Conservation (phyloP, 2,113 vertebrate species). For the Thunnus maccoyii region DNA sequence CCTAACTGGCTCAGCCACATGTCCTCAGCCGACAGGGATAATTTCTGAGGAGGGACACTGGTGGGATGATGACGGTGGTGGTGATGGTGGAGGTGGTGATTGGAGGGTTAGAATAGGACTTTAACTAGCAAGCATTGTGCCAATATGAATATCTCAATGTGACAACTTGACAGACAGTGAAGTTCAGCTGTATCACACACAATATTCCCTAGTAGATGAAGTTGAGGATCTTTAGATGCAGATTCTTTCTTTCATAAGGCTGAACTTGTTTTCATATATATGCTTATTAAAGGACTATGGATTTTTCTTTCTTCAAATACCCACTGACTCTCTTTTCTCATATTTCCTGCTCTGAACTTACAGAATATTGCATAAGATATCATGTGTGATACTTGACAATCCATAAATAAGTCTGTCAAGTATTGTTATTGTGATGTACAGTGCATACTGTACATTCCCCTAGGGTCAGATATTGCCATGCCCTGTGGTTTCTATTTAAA, state of each 20-base stretch:
- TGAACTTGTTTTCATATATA: slow-evolving; percentile 11
- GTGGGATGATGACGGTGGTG: slow-evolving; percentile 29
- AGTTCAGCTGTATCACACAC: slow-evolving; percentile 16
- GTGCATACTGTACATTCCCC: too few species aligned
- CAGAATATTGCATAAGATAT: slow-evolving; percentile 1
- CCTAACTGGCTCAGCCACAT: slow-evolving; percentile 76
- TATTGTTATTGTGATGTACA: background rate
- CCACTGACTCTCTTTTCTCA: background rate
- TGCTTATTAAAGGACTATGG: background rate
- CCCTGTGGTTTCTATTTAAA: background rate
- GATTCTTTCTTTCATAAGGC: slow-evolving; percentile 14
- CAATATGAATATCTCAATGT: slow-evolving; percentile 37
- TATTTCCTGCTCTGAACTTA: background rate
- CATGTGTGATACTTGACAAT: background rate
- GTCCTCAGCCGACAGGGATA: slow-evolving; percentile 62
- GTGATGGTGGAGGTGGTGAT: slow-evolving; percentile 9
- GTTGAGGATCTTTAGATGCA: background rate
- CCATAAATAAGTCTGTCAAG: background rate
- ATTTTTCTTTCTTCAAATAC: background rate
- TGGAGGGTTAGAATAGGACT: slow-evolving; percentile 25
- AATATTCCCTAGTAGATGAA: slow-evolving; percentile 22
- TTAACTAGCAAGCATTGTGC: slow-evolving; percentile 16
- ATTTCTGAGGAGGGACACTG: slow-evolving; percentile 51
- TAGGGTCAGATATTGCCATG: background rate
- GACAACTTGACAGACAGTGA: slow-evolving; percentile 27